These are phyloP conservation scores for Leptothorax acervorum DNA, from an alignment of 2,888 invertebrate species.

Conservation along the genomic window DNA sequence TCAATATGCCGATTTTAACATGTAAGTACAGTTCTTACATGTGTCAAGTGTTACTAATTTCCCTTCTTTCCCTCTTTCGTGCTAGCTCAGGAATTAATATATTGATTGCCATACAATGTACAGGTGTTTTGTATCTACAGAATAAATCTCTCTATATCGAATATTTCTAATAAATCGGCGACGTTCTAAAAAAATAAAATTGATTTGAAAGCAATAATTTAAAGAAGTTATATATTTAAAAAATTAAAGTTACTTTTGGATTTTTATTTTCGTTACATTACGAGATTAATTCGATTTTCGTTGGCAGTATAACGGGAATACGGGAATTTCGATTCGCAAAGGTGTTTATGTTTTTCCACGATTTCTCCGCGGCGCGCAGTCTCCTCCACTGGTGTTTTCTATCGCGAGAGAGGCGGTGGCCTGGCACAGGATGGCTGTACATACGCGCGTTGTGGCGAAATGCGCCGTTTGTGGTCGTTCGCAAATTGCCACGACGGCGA, in stretches of 20 bases:
- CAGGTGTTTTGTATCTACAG: neutral
- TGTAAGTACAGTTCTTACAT: neutral
- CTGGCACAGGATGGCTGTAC: conserved; percentile 46
- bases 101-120: neutral
- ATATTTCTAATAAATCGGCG: neutral
- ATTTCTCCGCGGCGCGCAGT: conserved; percentile 59
- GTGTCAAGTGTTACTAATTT: neutral
- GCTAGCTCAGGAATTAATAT: neutral
- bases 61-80: neutral
- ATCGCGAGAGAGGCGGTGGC: conserved; percentile 58
- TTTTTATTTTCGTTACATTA: conserved; percentile 17
- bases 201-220: neutral
- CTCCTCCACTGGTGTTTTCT: conserved; percentile 47
- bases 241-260: neutral
- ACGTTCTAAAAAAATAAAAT: neutral
- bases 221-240: neutral
- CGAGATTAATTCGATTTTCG: neutral
- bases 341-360: conserved; percentile 55
- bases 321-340: conserved; percentile 11
- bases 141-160: neutral
- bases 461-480: conserved; percentile 57
- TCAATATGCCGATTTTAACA: conserved; percentile 10
- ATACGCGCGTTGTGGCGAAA: conserved; percentile 53
- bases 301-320: neutral
- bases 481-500: conserved; percentile 64